Conservation (phyloP, 2,797 vertebrate species). For the Acanthurus tractus region DNA sequence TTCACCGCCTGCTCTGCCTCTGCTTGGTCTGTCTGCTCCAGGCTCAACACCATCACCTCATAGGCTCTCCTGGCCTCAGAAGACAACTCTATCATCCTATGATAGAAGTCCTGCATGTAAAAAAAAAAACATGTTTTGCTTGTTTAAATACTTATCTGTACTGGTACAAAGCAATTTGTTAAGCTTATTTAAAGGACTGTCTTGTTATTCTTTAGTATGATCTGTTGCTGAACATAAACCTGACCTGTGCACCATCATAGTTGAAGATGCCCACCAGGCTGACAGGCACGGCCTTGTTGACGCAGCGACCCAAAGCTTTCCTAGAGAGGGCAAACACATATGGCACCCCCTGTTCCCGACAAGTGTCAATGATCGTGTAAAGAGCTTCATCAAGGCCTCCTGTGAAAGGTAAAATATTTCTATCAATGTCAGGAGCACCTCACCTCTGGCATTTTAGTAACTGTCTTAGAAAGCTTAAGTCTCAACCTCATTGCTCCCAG, state of each 20-base stretch:
- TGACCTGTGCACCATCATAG: conserved; percentile 97
- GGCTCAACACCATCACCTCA: conserved; percentile 89
- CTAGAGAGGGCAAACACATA: conserved; percentile 97
- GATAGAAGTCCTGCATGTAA: conserved; percentile 90
- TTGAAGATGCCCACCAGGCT: conserved; percentile 98
- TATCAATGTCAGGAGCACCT: background rate
- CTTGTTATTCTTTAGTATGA: background rate
- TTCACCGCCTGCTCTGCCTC: conserved; percentile 41
- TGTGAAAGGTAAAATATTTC: conserved; percentile 60
- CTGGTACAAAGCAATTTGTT: background rate
- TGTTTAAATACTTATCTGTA: background rate
- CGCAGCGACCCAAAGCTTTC: conserved; percentile 93
- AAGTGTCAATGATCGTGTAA: conserved; percentile 92
- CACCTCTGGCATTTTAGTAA: background rate
- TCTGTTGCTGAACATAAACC: conserved; percentile 24
- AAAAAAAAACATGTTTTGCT: background rate
- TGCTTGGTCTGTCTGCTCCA: conserved; percentile 67
- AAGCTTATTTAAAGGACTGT: background rate
- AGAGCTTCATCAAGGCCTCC: conserved; percentile 97
- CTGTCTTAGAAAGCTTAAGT: background rate
- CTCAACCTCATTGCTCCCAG: background rate
- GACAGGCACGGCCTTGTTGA: conserved; percentile 96
- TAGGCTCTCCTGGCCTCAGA: conserved; percentile 92
- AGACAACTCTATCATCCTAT: conserved; percentile 95
- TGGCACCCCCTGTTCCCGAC: conserved; percentile 93